Evolutionary conservation across 2,888 invertebrate genomes (phyloP), one percentile per base, ranked within the genome.

Genomic region (Sericinus montela): DNA sequence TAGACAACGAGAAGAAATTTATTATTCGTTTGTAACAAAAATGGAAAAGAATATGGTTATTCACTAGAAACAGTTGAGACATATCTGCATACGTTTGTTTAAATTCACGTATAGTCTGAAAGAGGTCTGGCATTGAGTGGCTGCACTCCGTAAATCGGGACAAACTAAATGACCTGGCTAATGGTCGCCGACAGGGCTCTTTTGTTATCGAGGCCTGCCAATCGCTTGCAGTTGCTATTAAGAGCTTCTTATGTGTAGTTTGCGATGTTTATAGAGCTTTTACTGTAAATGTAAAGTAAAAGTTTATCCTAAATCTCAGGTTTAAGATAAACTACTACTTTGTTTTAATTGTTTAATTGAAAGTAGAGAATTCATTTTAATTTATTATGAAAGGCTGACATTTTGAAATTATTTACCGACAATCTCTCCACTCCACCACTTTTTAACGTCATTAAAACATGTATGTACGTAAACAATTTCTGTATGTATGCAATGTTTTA

Each of bases 131-230:
- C 61, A 59, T 63, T 60, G 63, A 63, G 62, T 60, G 62, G 65
- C 67, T 63, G 64, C 64, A 59, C 62, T 60, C 60, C 66, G 30
- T 68, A 64, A 62, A 62, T 65, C 60, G 66, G 69, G 67, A 64
- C 69, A 67, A 63, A 50, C 67, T 66, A 74, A 73, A 77, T 70
- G 71, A 69, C 62, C 60, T 56, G 54, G 62, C 65, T 71, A 75
- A 73, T 72, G 67, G 69, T 52, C 60, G 59, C 56, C 60, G 62
- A 60, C 60, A 64, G 59, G 63, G 60, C 64, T 67, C 65, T 65
- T 66, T 72, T 70, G 72, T 72, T 65, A 67, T 58, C 61, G 57
- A 54, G 60, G 60, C 58, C 58, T 56, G 62, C 54, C 59, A 53
- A 65, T 66, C 60, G 59, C 61, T 59, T 52, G 55, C 52, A 58